Percentiles rank a stretch among this genome's conserved stretches.
Conservation (phyloP, 2,797 vertebrate genomes). For the Mareca penelope region DNA sequence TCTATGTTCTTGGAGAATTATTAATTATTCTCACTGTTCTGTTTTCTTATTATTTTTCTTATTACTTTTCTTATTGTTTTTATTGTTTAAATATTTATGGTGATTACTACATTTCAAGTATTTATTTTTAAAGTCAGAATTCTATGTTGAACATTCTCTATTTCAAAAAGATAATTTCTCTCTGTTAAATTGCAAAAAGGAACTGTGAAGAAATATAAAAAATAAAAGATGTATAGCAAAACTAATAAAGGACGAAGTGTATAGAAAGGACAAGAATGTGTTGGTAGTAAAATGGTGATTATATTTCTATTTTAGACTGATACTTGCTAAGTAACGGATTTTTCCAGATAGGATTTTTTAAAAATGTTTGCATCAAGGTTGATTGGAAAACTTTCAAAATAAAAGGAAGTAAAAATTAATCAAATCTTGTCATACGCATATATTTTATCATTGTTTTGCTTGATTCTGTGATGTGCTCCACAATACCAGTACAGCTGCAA, state of each 20-base stretch:
- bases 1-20: neutral
- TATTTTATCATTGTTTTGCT: neutral
- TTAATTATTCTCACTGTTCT: neutral
- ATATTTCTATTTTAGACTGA: neutral
- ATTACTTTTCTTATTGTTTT: neutral
- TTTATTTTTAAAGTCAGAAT: neutral
- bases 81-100: neutral
- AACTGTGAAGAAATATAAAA: neutral
- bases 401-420: neutral
- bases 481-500: fast-evolving
- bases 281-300: neutral
- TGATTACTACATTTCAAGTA: neutral
- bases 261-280: neutral
- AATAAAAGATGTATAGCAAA: neutral
- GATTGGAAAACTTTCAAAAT: neutral
- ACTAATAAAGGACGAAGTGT: neutral
- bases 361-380: neutral
- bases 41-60: neutral
- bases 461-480: neutral
- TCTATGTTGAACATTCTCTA: neutral
- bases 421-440: neutral
- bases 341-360: neutral
- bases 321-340: neutral
- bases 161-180: neutral
- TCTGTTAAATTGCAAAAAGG: neutral